Evolutionary conservation across 1,140 invertebrate genomes (phyloP), one percentile per base, ranked within the genome.

Genomic region (Cephus cinctus): DNA sequence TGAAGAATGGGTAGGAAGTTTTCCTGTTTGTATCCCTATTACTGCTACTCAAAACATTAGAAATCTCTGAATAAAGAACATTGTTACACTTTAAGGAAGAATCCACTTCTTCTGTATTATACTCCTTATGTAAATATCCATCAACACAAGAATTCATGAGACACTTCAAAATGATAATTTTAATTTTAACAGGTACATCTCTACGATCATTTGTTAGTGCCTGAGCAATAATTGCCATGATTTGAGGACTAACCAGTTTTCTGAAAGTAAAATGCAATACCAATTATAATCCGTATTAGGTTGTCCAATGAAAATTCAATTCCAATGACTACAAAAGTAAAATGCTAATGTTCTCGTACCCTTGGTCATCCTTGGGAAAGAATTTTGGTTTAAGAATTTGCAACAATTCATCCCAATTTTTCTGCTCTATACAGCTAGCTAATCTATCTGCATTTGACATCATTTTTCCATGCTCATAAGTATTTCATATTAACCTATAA

Each of bases 141-240:
- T 63, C 47, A 1, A 63, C 40, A 34, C 69, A 71, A 25, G 67
- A 67, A 48, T 72, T 71, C 1, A 57, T 58, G 19, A 73, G 32
- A 34, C 68, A 72, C 45, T 73, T 73, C 2, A 71, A 35, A 4
- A 69, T 50, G 5, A 59, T 19, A 39, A 61, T 57, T 56, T 52
- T 63, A 22, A 63, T 16, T 35, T 47, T 50, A 4, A 41, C 35
- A 4, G 65, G 59, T 23, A 62, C 11, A 21, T 47, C 12, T 1
- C 22, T 0, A 32, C 42, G n/a, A 18, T 53, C 38, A 4, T 46
- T 53, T 16, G 47, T 45, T 15, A 71, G 50, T 4, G 63, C 39
- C 15, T 62, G 56, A 14, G 67, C 63, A n/a, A 69, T 36, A 48
- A 65, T 70, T n/a, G 56, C 52, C 18, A 67, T 20, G 1, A 59